phyloP scores from a whole-genome alignment of 1,140 invertebrate genomes.

The Hyles euphorbiae region DNA sequence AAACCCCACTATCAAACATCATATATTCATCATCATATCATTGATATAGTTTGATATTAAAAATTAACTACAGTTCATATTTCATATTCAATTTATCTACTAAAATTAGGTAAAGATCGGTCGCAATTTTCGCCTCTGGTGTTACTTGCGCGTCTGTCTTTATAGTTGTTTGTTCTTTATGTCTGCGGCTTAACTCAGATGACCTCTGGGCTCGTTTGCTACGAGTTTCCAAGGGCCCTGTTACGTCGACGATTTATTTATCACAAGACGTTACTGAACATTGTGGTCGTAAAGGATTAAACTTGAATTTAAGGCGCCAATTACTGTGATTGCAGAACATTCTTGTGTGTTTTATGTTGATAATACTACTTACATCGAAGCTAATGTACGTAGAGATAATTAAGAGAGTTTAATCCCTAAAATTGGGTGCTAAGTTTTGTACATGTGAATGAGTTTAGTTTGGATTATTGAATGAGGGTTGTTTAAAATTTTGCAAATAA shows the following conservation, averaged over 20 bases:
- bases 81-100: too few species aligned
- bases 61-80: too few species aligned
- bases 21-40: too few species aligned
- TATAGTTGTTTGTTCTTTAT: neutral
- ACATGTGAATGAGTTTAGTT: too few species aligned
- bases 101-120: neutral
- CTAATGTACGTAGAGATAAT: too few species aligned
- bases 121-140: too few species aligned
- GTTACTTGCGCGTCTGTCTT: neutral
- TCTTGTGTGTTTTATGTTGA: neutral
- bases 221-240: neutral
- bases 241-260: slow-evolving; percentile 14
- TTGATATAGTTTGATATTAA: too few species aligned
- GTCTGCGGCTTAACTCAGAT: neutral
- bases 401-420: too few species aligned
- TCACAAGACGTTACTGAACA: slow-evolving; percentile 1
- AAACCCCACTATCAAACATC: too few species aligned
- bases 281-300: slow-evolving; percentile 9
- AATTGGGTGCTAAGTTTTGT: too few species aligned
- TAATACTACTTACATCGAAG: neutral
- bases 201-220: slow-evolving; percentile 11
- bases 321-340: slow-evolving; percentile 14
- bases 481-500: too few species aligned
- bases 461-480: too few species aligned
- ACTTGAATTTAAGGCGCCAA: slow-evolving; percentile 11